Evolutionary conservation across 2,888 invertebrate species (phyloP).

Genomic region (Tetranychus piercei): DNA sequence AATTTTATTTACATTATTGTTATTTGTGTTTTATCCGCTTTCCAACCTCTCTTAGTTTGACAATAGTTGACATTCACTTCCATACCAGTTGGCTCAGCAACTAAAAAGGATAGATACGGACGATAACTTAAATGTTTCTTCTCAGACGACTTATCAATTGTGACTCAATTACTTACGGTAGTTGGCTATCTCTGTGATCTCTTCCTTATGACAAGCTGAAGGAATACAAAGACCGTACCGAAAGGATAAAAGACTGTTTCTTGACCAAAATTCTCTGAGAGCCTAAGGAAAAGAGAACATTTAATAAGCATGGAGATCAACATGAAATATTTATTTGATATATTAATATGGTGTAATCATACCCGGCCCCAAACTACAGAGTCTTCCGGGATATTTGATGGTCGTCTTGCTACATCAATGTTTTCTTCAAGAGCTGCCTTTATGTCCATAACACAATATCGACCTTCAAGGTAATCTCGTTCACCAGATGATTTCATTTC

Average conservation of each 20-base stretch:
- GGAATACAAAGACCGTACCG: slow-evolving; percentile 29
- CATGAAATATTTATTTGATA: neutral
- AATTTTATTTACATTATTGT: slow-evolving; percentile 5
- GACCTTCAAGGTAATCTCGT: slow-evolving; percentile 25
- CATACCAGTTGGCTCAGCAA: slow-evolving; percentile 12
- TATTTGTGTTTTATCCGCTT: neutral
- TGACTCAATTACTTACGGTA: slow-evolving; percentile 7
- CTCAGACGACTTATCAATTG: neutral
- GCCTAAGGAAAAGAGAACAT: neutral
- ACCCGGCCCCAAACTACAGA: slow-evolving; percentile 2
- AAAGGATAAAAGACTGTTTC: slow-evolving; percentile 11
- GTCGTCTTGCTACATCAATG: neutral
- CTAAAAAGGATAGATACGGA: neutral
- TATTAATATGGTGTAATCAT: neutral
- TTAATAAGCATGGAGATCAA: neutral
- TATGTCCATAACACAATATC: slow-evolving; percentile 29
- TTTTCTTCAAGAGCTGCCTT: slow-evolving; percentile 10
- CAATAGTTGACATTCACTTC: slow-evolving; percentile 8
- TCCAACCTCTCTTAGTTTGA: neutral
- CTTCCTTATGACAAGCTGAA: slow-evolving; percentile 29
- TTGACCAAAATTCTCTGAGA: slow-evolving; percentile 10
- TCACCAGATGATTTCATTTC: neutral
- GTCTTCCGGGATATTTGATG: neutral
- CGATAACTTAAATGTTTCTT: neutral
- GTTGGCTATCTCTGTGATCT: slow-evolving; percentile 7